phyloP scores from a whole-genome alignment of 2,888 invertebrate genomes.

The Anorthoa munda region DNA sequence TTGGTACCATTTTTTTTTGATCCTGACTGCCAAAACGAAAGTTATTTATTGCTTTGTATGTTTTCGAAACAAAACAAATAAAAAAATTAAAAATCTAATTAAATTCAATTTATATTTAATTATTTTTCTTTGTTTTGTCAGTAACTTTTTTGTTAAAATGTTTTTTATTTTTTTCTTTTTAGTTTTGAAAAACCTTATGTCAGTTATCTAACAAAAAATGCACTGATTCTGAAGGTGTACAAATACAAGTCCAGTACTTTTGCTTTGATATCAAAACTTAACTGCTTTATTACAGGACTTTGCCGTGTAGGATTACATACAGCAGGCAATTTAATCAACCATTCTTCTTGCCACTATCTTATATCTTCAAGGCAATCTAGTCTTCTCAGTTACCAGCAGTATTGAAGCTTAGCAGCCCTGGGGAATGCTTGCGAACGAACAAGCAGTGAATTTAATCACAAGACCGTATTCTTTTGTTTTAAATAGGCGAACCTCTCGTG shows the following conservation, averaged over 20 bases:
- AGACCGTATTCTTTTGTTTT: constrained; percentile 39
- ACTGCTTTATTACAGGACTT: not conserved
- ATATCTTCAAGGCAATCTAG: constrained; percentile 45
- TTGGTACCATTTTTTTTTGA: too few relatives aligned
- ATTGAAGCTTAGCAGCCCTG: constrained; percentile 56
- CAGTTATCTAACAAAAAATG: too few relatives aligned
- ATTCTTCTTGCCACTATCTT: constrained; percentile 16
- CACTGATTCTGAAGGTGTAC: not conserved
- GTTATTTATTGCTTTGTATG: too few relatives aligned
- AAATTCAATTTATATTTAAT: too few relatives aligned
- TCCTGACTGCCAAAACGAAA: too few relatives aligned
- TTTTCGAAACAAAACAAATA: too few relatives aligned
- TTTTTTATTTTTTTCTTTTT: too few relatives aligned
- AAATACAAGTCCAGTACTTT: not conserved
- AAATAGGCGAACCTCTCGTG: constrained; percentile 22
- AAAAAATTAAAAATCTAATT: too few relatives aligned
- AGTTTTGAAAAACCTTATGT: too few relatives aligned
- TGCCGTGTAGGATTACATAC: not conserved
- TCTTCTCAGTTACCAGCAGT: constrained; percentile 28
- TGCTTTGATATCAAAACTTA: not conserved
- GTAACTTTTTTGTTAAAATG: too few relatives aligned
- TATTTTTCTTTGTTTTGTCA: too few relatives aligned
- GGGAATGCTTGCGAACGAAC: constrained; percentile 42
- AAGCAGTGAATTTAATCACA: constrained; percentile 58
- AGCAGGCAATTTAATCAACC: constrained; percentile 33